Base-by-base conservation (phyloP, 2,797 vertebrate genomes). In the Chaenodraco wilsoni region DNA sequence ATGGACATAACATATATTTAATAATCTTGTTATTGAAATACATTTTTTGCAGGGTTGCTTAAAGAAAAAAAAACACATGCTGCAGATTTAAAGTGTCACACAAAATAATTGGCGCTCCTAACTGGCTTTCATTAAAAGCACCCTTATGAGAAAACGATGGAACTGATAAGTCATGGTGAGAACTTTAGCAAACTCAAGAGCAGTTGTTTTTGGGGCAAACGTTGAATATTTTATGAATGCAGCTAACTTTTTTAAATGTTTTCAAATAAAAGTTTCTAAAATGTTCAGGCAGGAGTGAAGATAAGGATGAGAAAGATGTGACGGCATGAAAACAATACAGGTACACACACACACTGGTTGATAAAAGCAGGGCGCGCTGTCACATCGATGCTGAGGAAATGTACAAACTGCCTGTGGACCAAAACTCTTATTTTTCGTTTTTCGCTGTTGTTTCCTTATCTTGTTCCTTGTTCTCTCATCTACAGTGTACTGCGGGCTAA, bases 391-490 rank as follows among this genome's bases (percentile, higher is more conserved):
- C 46, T 63, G 19, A 72, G 55, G 62, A 75, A 60, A 54, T 76
- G 5, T 76, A 62, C 56, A 71, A 84, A 80, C 17, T 31, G 50
- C 75, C 64, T 45, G 11, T 50, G 74, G 71, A 70, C 72, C 55
- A 64, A 37, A 67, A 72, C 23, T 69, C 60, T 44, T 54, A 12
- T 5, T 57, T 21, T 64, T 1, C 64, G 13, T 52, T 59, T 70
- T 61, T 57, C 43, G 3, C 2, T 59, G 61, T 51, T 49, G 27
- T 62, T 83, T 43, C 45, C 33, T 59, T 54, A 43, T 51, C 50
- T 60, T 51, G 58, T 40, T 62, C n/a, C 45, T 69, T 46, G 40
- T 46, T 66, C 43, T 50, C 50, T 66, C 46, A 27, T 77, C 54
- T 58, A 16, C 72, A 46, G 9, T 69, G 31, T 19, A 67, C 76